A percentile compares a stretch with the other conserved stretches of the same genome.
Evolutionary conservation across 1,140 invertebrate genomes (phyloP).

Genomic region (Caligus rogercresseyi): DNA sequence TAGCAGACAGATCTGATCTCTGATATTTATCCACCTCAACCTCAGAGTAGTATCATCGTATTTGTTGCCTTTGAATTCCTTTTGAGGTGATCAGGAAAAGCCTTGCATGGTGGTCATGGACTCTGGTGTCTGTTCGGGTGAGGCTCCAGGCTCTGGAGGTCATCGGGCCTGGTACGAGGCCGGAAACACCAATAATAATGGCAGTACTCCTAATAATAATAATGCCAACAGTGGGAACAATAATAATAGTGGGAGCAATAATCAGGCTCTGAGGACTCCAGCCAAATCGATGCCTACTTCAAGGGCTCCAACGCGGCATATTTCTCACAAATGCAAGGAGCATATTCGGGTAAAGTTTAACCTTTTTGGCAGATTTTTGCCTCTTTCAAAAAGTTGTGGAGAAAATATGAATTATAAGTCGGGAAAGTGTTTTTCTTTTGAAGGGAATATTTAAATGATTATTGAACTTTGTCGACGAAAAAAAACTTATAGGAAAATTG

Average conservation of each 20-base stretch:
- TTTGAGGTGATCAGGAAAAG: not conserved
- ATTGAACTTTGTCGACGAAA: not conserved
- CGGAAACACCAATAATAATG: not conserved
- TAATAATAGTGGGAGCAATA: slow-evolving; percentile 2
- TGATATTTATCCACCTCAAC: not conserved
- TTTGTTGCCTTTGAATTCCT: no score
- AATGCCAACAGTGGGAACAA: slow-evolving; percentile 1
- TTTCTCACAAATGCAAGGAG: slow-evolving; percentile 16
- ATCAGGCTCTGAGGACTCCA: not conserved
- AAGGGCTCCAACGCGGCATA: slow-evolving; percentile 4
- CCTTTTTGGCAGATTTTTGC: not conserved
- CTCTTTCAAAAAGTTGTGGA: not conserved
- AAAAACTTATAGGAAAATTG: not conserved
- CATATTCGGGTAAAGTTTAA: slow-evolving; percentile 7
- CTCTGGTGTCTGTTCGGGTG: not conserved
- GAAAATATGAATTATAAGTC: not conserved
- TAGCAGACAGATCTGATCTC: not conserved
- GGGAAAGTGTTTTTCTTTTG: not conserved
- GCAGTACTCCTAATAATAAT: not conserved
- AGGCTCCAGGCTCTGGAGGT: not conserved
- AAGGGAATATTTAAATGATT: not conserved
- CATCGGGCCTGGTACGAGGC: slow-evolving; percentile 8
- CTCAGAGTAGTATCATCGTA: no score
- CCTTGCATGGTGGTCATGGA: not conserved
- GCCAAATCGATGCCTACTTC: slow-evolving; percentile 8